phyloP scores from a whole-genome alignment of 2,797 vertebrate genomes.

The Anguilla anguilla region DNA sequence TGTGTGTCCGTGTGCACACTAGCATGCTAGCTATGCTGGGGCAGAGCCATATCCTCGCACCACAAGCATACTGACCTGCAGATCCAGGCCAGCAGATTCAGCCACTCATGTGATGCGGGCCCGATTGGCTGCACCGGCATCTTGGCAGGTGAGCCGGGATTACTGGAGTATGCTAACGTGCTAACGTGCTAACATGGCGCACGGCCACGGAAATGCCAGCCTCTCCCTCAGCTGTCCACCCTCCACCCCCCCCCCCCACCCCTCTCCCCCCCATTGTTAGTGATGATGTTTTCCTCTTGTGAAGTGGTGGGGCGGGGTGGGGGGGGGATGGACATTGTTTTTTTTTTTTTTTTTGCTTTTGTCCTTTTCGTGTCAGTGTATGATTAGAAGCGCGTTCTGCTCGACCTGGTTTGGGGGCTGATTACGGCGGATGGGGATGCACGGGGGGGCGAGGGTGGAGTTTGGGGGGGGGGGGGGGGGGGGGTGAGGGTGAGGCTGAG shows the following conservation, averaged over 20 bases:
- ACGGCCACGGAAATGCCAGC: background rate
- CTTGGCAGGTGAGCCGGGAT: conserved; percentile 7
- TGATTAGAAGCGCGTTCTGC: conserved; percentile 51
- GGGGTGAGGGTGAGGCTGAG: background rate
- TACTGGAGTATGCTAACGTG: conserved; percentile 2
- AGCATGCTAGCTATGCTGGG: background rate
- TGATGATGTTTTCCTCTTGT: background rate
- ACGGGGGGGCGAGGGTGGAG: background rate
- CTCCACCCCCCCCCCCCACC: background rate
- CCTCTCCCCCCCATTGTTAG: no score
- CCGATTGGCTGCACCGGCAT: conserved; percentile 34
- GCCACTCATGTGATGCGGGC: conserved; percentile 33
- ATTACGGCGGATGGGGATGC: conserved; percentile 28
- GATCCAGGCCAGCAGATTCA: conserved; percentile 16
- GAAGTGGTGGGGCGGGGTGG: background rate
- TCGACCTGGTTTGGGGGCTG: conserved; percentile 51
- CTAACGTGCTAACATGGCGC: background rate
- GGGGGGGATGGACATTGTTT: background rate
- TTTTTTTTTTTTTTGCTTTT: conserved; percentile 23
- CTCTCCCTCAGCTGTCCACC: background rate
- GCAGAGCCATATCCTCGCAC: background rate
- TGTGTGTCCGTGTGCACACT: no score
- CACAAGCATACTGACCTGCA: conserved; percentile 17
- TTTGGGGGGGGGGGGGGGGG: no score
- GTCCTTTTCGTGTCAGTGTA: conserved; percentile 25